phyloP scores from a whole-genome alignment of 37 sponge, comb jelly and placozoan species.

The Tethya wilhelma region DNA sequence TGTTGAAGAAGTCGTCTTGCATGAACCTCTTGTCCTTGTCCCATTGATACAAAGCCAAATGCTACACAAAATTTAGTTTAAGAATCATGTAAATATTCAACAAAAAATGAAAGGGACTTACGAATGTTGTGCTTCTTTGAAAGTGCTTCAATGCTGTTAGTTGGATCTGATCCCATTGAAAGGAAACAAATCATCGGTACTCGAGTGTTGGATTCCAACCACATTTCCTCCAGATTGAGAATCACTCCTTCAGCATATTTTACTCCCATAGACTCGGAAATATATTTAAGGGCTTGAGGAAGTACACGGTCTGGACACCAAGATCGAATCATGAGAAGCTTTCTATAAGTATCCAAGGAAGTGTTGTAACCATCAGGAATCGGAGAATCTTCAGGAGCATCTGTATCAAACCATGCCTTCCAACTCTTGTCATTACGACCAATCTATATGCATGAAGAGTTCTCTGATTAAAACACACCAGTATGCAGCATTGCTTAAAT shows the following conservation, averaged over 20 bases:
- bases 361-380: slow-evolving; percentile 95
- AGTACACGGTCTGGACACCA: slow-evolving; percentile 98
- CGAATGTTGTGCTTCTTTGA: slow-evolving; percentile 86
- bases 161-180: slow-evolving; percentile 99
- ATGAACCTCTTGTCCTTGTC: slow-evolving; percentile 99
- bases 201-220: slow-evolving; percentile 89
- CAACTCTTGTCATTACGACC: slow-evolving; percentile 95
- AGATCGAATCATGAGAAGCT: slow-evolving; percentile 91
- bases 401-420: slow-evolving; percentile 98
- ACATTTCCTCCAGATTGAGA: slow-evolving; percentile 91
- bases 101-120: slow-evolving; percentile 14
- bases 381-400: slow-evolving; percentile 93
- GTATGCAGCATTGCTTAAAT: background rate
- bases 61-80: slow-evolving; percentile 22
- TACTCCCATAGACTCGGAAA: slow-evolving; percentile 90
- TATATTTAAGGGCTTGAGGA: slow-evolving; percentile 96
- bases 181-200: slow-evolving; percentile 96
- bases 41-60: slow-evolving; percentile 95
- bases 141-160: slow-evolving; percentile 86
- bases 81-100: background rate
- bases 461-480: background rate
- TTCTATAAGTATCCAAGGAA: slow-evolving; percentile 94
- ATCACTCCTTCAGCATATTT: slow-evolving; percentile 98
- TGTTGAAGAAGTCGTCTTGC: slow-evolving; percentile 91
- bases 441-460: slow-evolving; percentile 44